phyloP scores from a whole-genome alignment of 2,797 vertebrate genomes.

The Rhinichthys osculus region DNA sequence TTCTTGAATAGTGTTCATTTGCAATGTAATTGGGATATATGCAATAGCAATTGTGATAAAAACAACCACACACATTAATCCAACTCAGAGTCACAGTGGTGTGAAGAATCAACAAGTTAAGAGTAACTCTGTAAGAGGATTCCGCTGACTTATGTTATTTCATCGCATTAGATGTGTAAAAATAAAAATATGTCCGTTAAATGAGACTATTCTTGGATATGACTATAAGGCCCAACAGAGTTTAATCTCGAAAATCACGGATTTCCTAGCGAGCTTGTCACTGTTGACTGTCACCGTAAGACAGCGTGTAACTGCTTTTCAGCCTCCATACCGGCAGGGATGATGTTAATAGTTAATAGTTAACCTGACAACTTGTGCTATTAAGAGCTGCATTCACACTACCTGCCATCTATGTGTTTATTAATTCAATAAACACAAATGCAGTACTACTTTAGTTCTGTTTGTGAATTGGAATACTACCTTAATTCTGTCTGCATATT shows the following conservation, averaged over 20 bases:
- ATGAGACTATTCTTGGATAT: background rate
- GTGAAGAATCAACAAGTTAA: background rate
- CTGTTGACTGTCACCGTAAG: conserved; percentile 20
- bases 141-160: conserved; percentile 1
- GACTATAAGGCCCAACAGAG: conserved; percentile 6
- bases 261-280: background rate
- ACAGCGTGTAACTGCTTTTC: background rate
- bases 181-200: conserved; percentile 7
- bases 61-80: background rate
- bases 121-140: conserved; percentile 2
- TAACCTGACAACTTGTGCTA: conserved; percentile 5
- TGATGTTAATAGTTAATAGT: too few species aligned
- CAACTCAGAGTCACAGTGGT: background rate
- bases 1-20: background rate
- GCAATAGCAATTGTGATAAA: background rate
- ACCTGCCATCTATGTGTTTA: background rate
- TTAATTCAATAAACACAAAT: background rate
- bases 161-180: conserved; percentile 19
- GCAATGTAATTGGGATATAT: background rate
- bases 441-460: background rate
- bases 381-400: background rate
- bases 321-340: background rate
- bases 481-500: background rate
- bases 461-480: background rate
- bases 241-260: conserved; percentile 13